A percentile compares a stretch with the other conserved stretches of the same genome.
Evolutionary conservation across 2,113 vertebrate genomes (phyloP).

Genomic region (Azemiops feae): DNA sequence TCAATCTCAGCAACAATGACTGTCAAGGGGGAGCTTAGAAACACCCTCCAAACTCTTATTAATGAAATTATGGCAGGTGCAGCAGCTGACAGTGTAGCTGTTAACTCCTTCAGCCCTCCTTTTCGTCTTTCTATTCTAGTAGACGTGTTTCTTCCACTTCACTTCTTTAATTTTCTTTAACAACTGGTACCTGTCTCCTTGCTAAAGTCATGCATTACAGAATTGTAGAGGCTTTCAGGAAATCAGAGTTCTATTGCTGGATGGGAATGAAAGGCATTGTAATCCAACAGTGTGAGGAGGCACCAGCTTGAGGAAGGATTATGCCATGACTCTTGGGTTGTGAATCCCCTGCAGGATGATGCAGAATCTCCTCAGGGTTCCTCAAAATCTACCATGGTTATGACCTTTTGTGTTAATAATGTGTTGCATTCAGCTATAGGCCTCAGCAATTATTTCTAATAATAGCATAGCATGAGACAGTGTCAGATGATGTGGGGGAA

Average conservation of each 20-base stretch:
- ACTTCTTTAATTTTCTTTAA: conserved; percentile 1
- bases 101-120: neutral
- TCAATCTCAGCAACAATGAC: conserved; percentile 13
- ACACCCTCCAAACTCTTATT: conserved; percentile 2
- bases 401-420: conserved; percentile 25
- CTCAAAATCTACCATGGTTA: neutral
- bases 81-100: neutral
- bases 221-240: neutral
- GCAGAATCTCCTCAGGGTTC: neutral
- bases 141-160: neutral
- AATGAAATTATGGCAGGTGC: neutral
- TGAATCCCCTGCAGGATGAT: neutral
- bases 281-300: neutral
- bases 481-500: conserved; percentile 12
- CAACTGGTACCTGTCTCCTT: neutral
- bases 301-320: neutral
- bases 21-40: conserved; percentile 12
- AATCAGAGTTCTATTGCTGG: neutral
- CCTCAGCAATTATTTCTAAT: conserved; percentile 27
- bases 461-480: conserved; percentile 9
- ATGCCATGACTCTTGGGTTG: neutral
- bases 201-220: neutral
- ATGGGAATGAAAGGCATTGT: neutral
- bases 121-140: neutral
- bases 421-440: neutral